Evolutionary conservation across 2,797 vertebrate genomes (phyloP), one percentile per base, ranked within the genome.

Genomic region (Enteromius viviparus): DNA sequence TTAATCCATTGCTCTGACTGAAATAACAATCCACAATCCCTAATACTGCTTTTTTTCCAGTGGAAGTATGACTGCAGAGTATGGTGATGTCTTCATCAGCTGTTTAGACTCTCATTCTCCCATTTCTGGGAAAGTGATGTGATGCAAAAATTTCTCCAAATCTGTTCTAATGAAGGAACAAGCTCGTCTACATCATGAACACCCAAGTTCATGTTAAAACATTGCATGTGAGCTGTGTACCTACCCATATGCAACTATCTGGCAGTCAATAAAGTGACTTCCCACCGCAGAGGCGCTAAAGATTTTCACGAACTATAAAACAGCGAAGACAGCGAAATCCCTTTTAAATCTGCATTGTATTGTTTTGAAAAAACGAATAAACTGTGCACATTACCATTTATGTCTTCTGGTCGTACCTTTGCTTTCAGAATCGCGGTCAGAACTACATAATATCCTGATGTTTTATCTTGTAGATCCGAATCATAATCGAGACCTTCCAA

Each of bases 241-340:
- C 92, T 88, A 99, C 98, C 97, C 95, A 90, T 95, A 99, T 64
- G 94, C 92, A 85, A 98, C 89, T 82, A 98, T 91, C 6, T 91
- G 93, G 89, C 96, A 96, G 53, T 93, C 92, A 0, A 90, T 69
- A 49, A 95, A 99, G 85, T 94, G 94, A 85, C 91, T 89, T 64
- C 96, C 95, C 89, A 95, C 69, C 37, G 94, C 90, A 0, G 97
- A 97, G 77, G 95, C 89, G 70, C 83, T 89, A 85, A 98, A 96
- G 84, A 96, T 92, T 76, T 93, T 93, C 83, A 91, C 89, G 74
- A 99, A 93, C 98, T 99, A 92, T 76, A 66, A 86, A 76, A 75
- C 0, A 23, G 21, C 23, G 26, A 62, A 62, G 15, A 78, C 9
- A 47, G 21, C 7, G 6, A 75, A 75, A 23, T 32, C 1, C 11